Conservation (phyloP, 2,113 vertebrate genomes). For the Channa maculata region DNA sequence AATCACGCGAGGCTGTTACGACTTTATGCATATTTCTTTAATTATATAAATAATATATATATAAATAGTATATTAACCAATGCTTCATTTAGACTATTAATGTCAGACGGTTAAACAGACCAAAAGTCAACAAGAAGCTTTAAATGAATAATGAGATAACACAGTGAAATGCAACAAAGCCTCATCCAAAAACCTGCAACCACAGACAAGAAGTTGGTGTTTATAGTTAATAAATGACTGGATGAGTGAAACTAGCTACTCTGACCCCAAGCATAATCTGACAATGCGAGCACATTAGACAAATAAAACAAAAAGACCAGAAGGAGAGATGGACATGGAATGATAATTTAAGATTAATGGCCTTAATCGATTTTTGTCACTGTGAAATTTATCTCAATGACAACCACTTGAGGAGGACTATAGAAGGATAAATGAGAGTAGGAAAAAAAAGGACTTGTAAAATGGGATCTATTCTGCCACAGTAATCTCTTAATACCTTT, state of each 20-base stretch:
- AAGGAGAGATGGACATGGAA: not conserved
- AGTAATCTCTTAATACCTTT: conserved; percentile 74
- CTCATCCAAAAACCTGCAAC: not conserved
- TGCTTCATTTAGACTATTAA: too few relatives aligned
- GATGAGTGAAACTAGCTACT: not conserved
- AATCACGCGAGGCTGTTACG: too few relatives aligned
- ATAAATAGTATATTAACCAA: too few relatives aligned
- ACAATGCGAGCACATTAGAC: not conserved
- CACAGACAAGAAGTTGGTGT: not conserved
- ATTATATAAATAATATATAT: too few relatives aligned
- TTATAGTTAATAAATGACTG: not conserved
- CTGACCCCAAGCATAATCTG: not conserved
- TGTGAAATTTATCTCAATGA: conserved; percentile 25
- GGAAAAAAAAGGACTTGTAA: conserved; percentile 36
- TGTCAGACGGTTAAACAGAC: too few relatives aligned
- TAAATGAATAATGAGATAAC: too few relatives aligned
- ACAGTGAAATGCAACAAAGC: not conserved
- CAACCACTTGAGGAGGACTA: conserved; percentile 9
- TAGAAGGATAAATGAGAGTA: conserved; percentile 39
- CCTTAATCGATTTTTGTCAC: conserved; percentile 7
- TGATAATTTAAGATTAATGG: conserved; percentile 4
- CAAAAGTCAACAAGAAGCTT: too few relatives aligned
- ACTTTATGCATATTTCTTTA: too few relatives aligned
- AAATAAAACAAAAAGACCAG: not conserved
- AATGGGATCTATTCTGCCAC: conserved; percentile 52